Base-by-base conservation (phyloP, 2,113 vertebrate genomes). In the Siniperca chuatsi region DNA sequence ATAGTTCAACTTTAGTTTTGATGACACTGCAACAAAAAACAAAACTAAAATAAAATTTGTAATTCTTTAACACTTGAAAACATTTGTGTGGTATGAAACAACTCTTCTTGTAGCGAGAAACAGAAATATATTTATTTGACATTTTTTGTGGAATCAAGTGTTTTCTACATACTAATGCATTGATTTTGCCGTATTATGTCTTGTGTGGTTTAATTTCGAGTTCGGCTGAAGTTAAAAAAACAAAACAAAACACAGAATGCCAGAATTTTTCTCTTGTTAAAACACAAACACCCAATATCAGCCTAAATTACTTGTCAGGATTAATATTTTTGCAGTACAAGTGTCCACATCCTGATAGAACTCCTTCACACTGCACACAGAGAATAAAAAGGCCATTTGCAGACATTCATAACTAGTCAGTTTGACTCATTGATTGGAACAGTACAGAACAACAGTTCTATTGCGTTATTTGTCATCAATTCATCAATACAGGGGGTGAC, bases 391-490 rank as follows among this genome's bases (percentile, higher is more conserved):
- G 10, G 46, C 40, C n/a, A 42, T 76, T 66, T 77, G 33, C 29
- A 81, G 58, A 77, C 40, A 29, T 37, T 55, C 0, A 9, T 58
- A 62, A 71, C 8, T 44, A 50, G 54, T 78, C 54, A 72, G 42
- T 74, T 84, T 80, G 7, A 67, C 11, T 46, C 67, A 44, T 54
- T 68, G 33, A 75, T 66, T 37, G n/a, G 25, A 81, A 73, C 44
- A 67, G 15, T 4, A 21, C 25, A 68, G 68, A 85, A 91, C 87
- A 87, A 86, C 52, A 81, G 16, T 70, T 37, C 35, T 58, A 48
- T 85, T 90, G 74, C 89, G 55, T 69, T 60, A 70, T 69, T 80
- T 62, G 8, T 75, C 40, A 71, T 65, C 20, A 72, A 77, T 70
- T 70, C 46, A 70, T 58, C 78, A 61, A 65, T 66, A 77, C 84